Conservation (phyloP, 2,888 invertebrate genomes). For the Tachystola acroxantha region DNA sequence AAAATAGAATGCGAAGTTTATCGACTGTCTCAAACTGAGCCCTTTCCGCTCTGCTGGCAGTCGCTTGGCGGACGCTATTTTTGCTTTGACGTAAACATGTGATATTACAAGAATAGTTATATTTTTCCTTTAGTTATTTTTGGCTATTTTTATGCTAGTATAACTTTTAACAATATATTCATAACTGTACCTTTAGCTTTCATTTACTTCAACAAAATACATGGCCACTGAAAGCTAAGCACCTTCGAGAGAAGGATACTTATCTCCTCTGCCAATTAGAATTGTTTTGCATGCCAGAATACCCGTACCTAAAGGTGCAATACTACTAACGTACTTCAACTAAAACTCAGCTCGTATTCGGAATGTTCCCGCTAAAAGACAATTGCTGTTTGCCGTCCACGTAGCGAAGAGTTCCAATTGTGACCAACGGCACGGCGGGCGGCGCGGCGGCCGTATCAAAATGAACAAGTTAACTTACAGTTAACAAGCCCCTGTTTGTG, state of each 20-base stretch:
- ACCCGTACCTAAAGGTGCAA: too few species aligned
- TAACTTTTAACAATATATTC: too few species aligned
- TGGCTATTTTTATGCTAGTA: too few species aligned
- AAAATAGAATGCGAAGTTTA: slow-evolving; percentile 7
- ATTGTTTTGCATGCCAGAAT: too few species aligned
- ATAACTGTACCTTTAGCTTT: too few species aligned
- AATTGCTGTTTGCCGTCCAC: slow-evolving; percentile 23
- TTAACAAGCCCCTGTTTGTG: slow-evolving; percentile 66
- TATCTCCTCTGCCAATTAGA: too few species aligned
- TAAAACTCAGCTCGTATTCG: neutral
- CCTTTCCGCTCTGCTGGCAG: slow-evolving; percentile 3
- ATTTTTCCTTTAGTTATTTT: too few species aligned
- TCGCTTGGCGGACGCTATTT: neutral
- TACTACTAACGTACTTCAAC: too few species aligned
- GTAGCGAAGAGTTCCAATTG: slow-evolving; percentile 40
- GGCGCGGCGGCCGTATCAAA: slow-evolving; percentile 46
- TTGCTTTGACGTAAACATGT: slow-evolving; percentile 1
- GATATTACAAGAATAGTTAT: neutral
- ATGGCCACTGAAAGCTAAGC: too few species aligned
- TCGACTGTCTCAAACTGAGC: slow-evolving; percentile 12
- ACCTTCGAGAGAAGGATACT: too few species aligned
- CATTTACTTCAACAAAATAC: too few species aligned
- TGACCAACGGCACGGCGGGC: slow-evolving; percentile 43
- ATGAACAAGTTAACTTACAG: slow-evolving; percentile 70
- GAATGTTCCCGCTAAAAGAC: slow-evolving; percentile 6